These are phyloP conservation scores for Trypoxylon attenuatum DNA, from an alignment of 2,888 invertebrate genomes.

Conservation along the genomic window DNA sequence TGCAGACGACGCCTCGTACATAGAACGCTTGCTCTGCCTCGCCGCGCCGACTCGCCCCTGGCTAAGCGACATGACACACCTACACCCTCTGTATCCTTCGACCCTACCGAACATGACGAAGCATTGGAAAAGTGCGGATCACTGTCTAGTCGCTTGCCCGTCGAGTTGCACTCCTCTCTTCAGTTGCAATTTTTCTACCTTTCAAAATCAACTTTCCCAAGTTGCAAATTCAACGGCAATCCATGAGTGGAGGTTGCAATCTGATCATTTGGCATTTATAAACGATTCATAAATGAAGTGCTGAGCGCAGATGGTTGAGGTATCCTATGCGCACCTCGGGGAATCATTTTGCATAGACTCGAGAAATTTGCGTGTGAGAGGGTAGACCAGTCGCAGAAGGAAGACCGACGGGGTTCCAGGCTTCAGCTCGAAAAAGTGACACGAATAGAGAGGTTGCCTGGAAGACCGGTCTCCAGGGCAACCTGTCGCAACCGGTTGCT, in stretches of 20 bases:
- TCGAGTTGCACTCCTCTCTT: no score
- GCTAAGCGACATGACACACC: slow-evolving; percentile 1
- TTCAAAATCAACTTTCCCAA: no score
- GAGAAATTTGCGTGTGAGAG: not conserved
- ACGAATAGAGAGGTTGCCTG: slow-evolving; percentile 2
- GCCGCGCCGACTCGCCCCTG: not conserved
- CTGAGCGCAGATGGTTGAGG: no score
- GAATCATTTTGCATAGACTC: not conserved
- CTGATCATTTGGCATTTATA: no score
- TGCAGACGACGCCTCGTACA: not conserved
- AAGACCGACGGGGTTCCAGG: slow-evolving; percentile 10
- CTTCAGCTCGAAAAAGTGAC: slow-evolving; percentile 34
- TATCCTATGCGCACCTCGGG: not conserved
- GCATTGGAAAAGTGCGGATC: no score
- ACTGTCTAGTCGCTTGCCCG: no score
- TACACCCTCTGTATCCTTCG: not conserved
- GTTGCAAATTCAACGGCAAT: no score
- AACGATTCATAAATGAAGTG: no score
- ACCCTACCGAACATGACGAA: not conserved
- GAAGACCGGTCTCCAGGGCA: slow-evolving; percentile 19
- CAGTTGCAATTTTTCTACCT: no score
- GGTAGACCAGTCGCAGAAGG: not conserved
- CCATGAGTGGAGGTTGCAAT: no score
- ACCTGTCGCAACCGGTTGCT: slow-evolving; percentile 41
- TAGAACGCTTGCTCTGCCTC: not conserved